These are phyloP conservation scores for Scopus umbretta DNA, from an alignment of 2,113 vertebrate species.

Conservation along the genomic window DNA sequence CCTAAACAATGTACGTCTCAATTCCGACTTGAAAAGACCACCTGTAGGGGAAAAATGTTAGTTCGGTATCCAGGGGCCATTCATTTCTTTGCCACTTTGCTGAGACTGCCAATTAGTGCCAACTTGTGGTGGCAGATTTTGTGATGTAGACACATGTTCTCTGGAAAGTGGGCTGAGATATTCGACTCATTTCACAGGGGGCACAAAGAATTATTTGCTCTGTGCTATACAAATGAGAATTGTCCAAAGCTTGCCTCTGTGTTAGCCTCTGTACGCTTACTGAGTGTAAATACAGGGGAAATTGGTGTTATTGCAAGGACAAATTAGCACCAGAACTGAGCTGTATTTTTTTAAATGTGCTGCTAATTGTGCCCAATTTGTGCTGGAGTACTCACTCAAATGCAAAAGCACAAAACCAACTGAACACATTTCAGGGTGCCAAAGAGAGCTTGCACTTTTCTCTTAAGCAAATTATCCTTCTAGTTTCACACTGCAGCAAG, in stretches of 20 bases:
- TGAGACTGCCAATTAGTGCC: conserved; percentile 73
- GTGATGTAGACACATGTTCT: conserved; percentile 72
- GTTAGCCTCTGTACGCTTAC: conserved; percentile 68
- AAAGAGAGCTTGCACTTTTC: conserved; percentile 63
- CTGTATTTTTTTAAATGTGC: conserved; percentile 68
- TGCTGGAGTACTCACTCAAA: conserved; percentile 66
- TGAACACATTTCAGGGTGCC: conserved; percentile 65
- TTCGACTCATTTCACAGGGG: conserved; percentile 63
- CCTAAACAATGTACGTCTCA: conserved; percentile 64
- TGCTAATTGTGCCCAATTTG: conserved; percentile 73
- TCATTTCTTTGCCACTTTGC: conserved; percentile 70
- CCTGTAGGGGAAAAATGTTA: conserved; percentile 74
- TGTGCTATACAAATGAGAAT: conserved; percentile 70
- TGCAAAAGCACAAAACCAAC: conserved; percentile 69
- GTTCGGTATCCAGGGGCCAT: conserved; percentile 69
- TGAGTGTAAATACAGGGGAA: conserved; percentile 71
- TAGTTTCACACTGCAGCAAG: conserved; percentile 54
- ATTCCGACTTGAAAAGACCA: conserved; percentile 72
- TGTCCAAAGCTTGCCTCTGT: conserved; percentile 67
- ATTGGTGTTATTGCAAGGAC: conserved; percentile 71
- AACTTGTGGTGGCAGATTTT: conserved; percentile 75
- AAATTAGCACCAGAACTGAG: conserved; percentile 74
- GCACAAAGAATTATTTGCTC: conserved; percentile 74
- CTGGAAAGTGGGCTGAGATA: conserved; percentile 70
- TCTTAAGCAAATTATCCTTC: conserved; percentile 64